Conservation (phyloP, 2,888 invertebrate species). For the Protophormia terraenovae region DNA sequence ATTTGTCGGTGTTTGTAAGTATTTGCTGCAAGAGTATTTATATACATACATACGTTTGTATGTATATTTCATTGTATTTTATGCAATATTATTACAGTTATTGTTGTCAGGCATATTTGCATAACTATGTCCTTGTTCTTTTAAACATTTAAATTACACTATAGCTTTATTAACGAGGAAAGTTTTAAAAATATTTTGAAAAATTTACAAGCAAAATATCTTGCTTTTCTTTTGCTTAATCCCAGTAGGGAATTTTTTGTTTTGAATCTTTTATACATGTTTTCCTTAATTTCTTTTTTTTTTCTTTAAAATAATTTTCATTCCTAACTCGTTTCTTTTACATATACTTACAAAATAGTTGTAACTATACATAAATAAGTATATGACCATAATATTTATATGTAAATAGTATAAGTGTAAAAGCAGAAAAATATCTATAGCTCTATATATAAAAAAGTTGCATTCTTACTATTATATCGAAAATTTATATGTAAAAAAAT, state of each 20-base stretch:
- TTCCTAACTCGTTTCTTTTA: background rate
- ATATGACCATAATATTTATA: background rate
- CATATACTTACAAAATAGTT: background rate
- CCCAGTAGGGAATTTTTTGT: too few species aligned
- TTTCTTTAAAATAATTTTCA: too few species aligned
- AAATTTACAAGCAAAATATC: too few species aligned
- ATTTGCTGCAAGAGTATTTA: background rate
- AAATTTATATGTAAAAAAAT: slow-evolving; percentile 1
- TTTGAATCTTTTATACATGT: too few species aligned
- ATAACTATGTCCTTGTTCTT: slow-evolving; percentile 66
- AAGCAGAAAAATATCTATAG: background rate
- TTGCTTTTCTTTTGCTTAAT: too few species aligned
- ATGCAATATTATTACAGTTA: slow-evolving; percentile 70
- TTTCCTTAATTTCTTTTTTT: too few species aligned
- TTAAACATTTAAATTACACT: slow-evolving; percentile 71
- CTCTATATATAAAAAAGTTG: background rate
- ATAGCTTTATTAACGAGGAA: slow-evolving; percentile 30
- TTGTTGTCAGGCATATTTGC: slow-evolving; percentile 73
- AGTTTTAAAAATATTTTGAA: background rate
- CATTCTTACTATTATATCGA: background rate
- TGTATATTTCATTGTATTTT: slow-evolving; percentile 53
- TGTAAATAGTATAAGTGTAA: background rate
- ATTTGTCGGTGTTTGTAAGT: slow-evolving; percentile 23
- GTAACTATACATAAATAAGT: background rate
- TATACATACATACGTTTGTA: background rate